Base-by-base conservation (phyloP, 2,888 invertebrate genomes). In the Ommatoiulus sabulosus region DNA sequence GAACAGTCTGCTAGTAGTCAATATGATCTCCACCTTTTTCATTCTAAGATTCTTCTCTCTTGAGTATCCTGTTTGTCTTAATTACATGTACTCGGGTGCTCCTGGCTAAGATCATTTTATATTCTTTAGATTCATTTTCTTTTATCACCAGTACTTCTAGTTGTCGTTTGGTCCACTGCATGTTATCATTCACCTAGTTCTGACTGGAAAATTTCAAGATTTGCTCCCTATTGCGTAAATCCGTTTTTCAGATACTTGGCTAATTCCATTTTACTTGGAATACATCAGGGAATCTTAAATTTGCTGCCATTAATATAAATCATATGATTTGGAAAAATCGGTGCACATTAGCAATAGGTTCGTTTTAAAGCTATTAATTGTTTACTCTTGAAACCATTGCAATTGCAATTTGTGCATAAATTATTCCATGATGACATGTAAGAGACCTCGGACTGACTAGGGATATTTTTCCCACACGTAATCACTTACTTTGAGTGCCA, bases 61-160 rank as follows among this genome's bases (percentile, higher is more conserved):
- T 80, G 10, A 80, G 80, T 80, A 80, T 80, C 80, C 80, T 35
- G n/a, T 63, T 80, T 80, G 80, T 80, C 80, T 43, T 35, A 80
- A 80, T 80, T 80, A 1, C 35, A 35, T 35, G 35, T 35, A 80
- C 12, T 15, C 35, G 12, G 12, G 52, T 52, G 52, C 63, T 80
- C 8, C 4, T 80, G 12, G 80, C 80, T 80, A 43, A 80, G 80
- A 15, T 35, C 35, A 35, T 80, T 35, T 80, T 80, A 43, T 80
- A 43, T 80, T 43, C 24, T 35, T 15, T 80, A 35, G 35, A 52
- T 80, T 80, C 3, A 12, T 80, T 15, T 80, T 80, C 80, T 12
- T 35, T 80, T 80, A 4, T 8, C 35, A 8, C 10, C 35, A 15
- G 8, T 80, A 35, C 12, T 80, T 80, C 35, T 35, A 43, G 80